Percentiles rank a stretch among this genome's conserved stretches.
Evolutionary conservation across 2,113 vertebrate genomes (phyloP).

Genomic region (Oncorhynchus tshawytscha): DNA sequence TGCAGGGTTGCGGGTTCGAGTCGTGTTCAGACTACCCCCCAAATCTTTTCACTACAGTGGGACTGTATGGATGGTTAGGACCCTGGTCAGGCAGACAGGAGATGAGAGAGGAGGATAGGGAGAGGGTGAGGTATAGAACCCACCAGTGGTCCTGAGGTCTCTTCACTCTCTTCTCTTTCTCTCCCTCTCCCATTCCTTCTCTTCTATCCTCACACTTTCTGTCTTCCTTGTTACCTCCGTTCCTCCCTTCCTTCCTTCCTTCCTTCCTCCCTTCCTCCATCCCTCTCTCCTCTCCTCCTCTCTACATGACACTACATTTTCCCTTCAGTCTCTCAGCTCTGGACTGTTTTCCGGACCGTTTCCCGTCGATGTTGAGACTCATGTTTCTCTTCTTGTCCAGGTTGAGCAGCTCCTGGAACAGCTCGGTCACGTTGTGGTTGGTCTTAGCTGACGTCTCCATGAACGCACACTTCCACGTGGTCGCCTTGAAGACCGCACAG

Average conservation of each 20-base stretch:
- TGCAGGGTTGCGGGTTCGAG: conserved; percentile 13
- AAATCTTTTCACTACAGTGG: background rate
- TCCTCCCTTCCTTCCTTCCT: too few species aligned
- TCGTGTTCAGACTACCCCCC: background rate
- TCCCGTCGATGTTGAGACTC: conserved; percentile 93
- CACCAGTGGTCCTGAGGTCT: background rate
- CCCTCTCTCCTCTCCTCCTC: conserved; percentile 4
- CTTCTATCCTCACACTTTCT: background rate
- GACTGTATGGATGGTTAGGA: background rate
- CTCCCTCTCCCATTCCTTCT: background rate
- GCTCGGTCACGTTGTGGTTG: conserved; percentile 98
- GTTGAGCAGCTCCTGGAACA: conserved; percentile 97
- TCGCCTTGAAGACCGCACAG: conserved; percentile 67
- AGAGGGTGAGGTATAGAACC: background rate
- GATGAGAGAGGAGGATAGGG: background rate
- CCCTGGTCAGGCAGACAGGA: background rate
- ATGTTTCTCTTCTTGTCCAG: conserved; percentile 93
- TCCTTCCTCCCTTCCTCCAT: background rate
- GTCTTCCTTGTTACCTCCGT: too few species aligned
- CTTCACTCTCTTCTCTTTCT: background rate
- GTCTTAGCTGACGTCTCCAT: conserved; percentile 99
- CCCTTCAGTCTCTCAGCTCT: conserved; percentile 93
- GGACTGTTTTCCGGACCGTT: conserved; percentile 89
- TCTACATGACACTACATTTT: conserved; percentile 91
- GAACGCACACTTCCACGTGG: conserved; percentile 95